These are phyloP conservation scores for Silurus lanzhouensis DNA, from an alignment of 2,797 vertebrate genomes.

Conservation along the genomic window DNA sequence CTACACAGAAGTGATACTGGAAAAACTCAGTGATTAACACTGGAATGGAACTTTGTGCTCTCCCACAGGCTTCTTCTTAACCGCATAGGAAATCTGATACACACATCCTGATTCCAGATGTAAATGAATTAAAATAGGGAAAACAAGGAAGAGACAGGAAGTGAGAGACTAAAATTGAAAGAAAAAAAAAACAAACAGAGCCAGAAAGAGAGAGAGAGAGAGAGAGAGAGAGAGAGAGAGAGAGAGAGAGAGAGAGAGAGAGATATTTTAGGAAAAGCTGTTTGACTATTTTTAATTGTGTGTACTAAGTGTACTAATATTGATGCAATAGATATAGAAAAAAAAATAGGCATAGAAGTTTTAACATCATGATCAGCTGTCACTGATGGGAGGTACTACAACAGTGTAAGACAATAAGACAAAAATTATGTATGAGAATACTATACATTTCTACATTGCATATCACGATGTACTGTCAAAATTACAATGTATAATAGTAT, in stretches of 20 bases:
- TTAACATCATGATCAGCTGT: neutral
- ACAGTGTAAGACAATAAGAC: neutral
- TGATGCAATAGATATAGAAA: too few species aligned
- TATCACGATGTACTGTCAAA: neutral
- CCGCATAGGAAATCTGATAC: slow-evolving; percentile 42
- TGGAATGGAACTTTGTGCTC: slow-evolving; percentile 24
- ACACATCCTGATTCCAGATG: slow-evolving; percentile 38
- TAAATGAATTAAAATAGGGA: slow-evolving; percentile 39
- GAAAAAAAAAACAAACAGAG: slow-evolving; percentile 11
- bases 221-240: neutral
- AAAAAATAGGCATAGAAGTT: neutral
- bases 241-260: too few species aligned
- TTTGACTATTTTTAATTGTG: neutral
- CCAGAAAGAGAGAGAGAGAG: neutral
- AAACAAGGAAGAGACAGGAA: slow-evolving; percentile 14
- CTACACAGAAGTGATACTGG: slow-evolving; percentile 36
- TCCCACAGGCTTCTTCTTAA: slow-evolving; percentile 16
- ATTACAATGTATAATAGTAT: neutral
- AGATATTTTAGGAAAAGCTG: slow-evolving; percentile 6
- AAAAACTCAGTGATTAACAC: slow-evolving; percentile 30
- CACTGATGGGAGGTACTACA: neutral
- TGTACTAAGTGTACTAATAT: neutral
- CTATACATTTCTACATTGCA: neutral
- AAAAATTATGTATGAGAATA: neutral
- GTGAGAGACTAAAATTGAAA: neutral